A percentile compares a stretch with the other conserved stretches of the same genome.
Evolutionary conservation across 2,888 invertebrate genomes (phyloP).

Genomic region (Pogonocherus hispidulus): DNA sequence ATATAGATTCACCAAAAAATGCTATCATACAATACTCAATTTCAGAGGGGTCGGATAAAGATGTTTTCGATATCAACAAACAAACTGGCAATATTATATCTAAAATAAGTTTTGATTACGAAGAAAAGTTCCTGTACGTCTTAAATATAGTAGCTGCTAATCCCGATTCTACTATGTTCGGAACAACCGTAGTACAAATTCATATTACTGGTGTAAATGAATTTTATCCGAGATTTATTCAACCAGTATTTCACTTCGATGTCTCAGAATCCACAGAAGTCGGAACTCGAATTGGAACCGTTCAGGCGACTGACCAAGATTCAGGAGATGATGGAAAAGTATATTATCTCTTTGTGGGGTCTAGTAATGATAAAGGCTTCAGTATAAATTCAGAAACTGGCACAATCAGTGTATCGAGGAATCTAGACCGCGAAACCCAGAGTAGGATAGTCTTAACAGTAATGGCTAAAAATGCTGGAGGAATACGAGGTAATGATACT

Average conservation of each 20-base stretch:
- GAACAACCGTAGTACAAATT: slow-evolving; percentile 79
- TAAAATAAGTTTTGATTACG: slow-evolving; percentile 87
- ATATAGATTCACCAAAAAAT: slow-evolving; percentile 90
- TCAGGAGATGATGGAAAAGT: slow-evolving; percentile 89
- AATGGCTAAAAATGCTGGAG: slow-evolving; percentile 94
- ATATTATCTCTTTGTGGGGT: slow-evolving; percentile 92
- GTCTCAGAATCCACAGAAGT: slow-evolving; percentile 93
- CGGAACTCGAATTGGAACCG: slow-evolving; percentile 86
- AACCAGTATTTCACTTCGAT: slow-evolving; percentile 92
- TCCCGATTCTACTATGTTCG: slow-evolving; percentile 86
- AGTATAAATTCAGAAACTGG: slow-evolving; percentile 88
- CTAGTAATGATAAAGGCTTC: slow-evolving; percentile 93
- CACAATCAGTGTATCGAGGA: slow-evolving; percentile 84
- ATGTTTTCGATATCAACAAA: slow-evolving; percentile 83
- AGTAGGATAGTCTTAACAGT: slow-evolving; percentile 91
- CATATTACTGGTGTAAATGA: slow-evolving; percentile 90
- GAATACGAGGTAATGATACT: slow-evolving; percentile 94
- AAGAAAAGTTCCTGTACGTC: slow-evolving; percentile 82
- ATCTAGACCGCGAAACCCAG: slow-evolving; percentile 89
- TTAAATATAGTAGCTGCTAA: slow-evolving; percentile 88
- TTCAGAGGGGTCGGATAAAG: slow-evolving; percentile 80
- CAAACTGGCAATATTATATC: slow-evolving; percentile 84
- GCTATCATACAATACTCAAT: slow-evolving; percentile 88
- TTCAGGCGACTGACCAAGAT: slow-evolving; percentile 92
- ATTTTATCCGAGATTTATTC: slow-evolving; percentile 88